A percentile compares a stretch with the other conserved stretches of the same genome.
Conservation (phyloP, 2,113 vertebrate genomes). For the Hippolais icterina region DNA sequence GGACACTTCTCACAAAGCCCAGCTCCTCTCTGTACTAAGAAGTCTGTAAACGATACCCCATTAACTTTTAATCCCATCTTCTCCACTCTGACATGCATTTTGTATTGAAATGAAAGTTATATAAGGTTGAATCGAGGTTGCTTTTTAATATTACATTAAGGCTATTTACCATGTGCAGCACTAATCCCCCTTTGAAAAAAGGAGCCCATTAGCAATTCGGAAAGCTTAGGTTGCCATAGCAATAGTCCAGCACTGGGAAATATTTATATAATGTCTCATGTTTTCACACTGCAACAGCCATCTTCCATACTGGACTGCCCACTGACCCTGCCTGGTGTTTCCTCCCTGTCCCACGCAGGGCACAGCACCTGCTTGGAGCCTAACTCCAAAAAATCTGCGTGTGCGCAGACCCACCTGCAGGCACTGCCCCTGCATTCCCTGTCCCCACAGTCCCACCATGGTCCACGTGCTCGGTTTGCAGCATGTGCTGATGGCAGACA, state of each 20-base stretch:
- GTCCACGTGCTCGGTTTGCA: accelerated
- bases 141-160: slow-evolving; percentile 50
- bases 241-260: slow-evolving; percentile 45
- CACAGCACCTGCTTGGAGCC: accelerated
- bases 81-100: background rate
- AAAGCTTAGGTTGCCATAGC: slow-evolving; percentile 46
- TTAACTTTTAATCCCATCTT: slow-evolving; percentile 20
- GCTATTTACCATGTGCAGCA: slow-evolving; percentile 6
- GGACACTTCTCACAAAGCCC: background rate
- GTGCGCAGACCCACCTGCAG: accelerated
- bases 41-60: slow-evolving; percentile 25
- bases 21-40: background rate
- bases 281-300: background rate
- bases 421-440: accelerated
- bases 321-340: accelerated
- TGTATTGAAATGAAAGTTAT: slow-evolving; percentile 40
- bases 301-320: background rate
- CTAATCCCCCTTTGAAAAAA: slow-evolving; percentile 35
- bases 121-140: slow-evolving; percentile 32
- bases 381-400: accelerated
- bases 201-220: slow-evolving; percentile 9
- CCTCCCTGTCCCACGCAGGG: background rate
- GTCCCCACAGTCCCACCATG: accelerated
- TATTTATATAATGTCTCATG: slow-evolving; percentile 43
- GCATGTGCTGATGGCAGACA: accelerated